Evolutionary conservation across 2,888 invertebrate species (phyloP).

Genomic region (Caenorhabditis doughertyi): DNA sequence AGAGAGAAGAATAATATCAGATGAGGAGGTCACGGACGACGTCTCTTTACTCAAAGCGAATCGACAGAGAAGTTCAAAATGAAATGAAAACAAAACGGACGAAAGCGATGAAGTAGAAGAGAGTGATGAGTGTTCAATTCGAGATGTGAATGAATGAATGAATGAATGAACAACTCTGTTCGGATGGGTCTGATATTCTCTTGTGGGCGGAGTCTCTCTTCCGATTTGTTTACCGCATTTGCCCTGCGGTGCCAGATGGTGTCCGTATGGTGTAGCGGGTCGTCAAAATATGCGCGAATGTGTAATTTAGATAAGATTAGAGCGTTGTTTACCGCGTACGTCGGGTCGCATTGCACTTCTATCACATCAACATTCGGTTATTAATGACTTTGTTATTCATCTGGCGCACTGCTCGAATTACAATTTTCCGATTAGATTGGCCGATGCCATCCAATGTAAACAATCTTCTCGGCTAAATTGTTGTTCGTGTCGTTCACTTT

Average conservation of each 20-base stretch:
- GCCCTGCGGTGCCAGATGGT: constrained; percentile 1
- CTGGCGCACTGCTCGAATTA: not conserved
- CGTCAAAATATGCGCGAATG: not conserved
- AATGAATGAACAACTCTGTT: not conserved
- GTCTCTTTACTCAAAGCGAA: not conserved
- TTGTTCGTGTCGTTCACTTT: not conserved
- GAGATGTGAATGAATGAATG: not conserved
- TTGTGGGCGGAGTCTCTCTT: not conserved
- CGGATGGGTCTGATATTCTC: not conserved
- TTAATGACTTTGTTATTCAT: not conserved
- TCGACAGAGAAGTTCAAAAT: not conserved
- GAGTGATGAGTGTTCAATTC: not conserved
- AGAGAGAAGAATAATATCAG: not conserved
- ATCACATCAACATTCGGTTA: not conserved
- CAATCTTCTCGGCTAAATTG: not conserved
- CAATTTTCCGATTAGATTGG: not conserved
- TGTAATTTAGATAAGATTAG: not conserved
- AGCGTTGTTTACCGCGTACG: not conserved
- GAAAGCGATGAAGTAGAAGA: not conserved
- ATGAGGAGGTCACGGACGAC: not conserved
- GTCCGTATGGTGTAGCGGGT: not conserved
- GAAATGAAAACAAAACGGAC: not conserved
- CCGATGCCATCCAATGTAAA: not conserved
- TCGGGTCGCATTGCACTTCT: not conserved
- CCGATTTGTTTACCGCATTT: constrained; percentile 1